These are phyloP conservation scores for Lapara coniferarum DNA, from an alignment of 2,888 invertebrate species.

Conservation along the genomic window DNA sequence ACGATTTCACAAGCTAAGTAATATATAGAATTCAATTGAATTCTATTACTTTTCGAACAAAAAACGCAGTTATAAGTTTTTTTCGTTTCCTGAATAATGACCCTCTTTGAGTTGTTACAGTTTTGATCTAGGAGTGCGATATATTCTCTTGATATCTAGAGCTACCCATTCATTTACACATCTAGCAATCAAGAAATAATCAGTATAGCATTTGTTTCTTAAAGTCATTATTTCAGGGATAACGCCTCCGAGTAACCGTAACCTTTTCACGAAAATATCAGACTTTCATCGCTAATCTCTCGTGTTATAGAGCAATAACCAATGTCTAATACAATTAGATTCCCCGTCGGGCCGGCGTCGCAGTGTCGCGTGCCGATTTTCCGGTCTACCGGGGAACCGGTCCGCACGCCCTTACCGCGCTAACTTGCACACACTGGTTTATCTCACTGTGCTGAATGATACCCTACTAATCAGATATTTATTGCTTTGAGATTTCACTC, in stretches of 20 bases:
- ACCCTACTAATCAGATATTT: conserved; percentile 14
- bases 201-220: no score
- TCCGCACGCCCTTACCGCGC: conserved; percentile 46
- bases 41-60: no score
- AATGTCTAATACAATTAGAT: conserved; percentile 37
- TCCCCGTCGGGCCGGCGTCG: conserved; percentile 36
- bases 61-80: no score
- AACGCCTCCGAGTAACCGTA: neutral
- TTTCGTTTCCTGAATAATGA: no score
- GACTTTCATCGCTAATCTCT: neutral
- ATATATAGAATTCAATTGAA: no score
- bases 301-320: conserved; percentile 27
- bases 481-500: conserved; percentile 22
- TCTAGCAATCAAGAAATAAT: no score
- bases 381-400: conserved; percentile 61
- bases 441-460: conserved; percentile 24
- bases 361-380: conserved; percentile 53
- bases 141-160: no score
- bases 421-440: conserved; percentile 29
- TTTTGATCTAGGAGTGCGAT: no score
- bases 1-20: no score
- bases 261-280: neutral
- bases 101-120: no score
- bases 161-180: no score
- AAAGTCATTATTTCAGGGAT: no score